Evolutionary conservation across 92 coral and sea anemone species (phyloP), one percentile per base, ranked within the genome.

Genomic region (Palythoa grandis): DNA sequence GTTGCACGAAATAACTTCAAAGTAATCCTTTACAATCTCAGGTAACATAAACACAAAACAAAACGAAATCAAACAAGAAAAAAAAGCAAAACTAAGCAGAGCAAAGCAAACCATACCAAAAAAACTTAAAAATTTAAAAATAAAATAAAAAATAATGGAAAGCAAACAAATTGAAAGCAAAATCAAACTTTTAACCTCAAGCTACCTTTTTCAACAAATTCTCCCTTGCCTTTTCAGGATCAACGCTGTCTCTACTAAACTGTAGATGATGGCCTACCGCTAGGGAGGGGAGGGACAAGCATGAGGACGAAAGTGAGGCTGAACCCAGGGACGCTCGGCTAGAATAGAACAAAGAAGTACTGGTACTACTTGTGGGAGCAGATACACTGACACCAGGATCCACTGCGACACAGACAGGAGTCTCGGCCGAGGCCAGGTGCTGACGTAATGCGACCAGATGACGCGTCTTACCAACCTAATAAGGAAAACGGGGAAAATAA

Each of bases 391-490:
- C 89, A 50, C 88, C 84, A 56, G 91, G 90, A 37, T 84, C 86
- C 35, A 90, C 85, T 7, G 79, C 73, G 23, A 91, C 90, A 15
- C 35, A 71, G 73, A 82, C 90, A 13, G 94, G 83, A 22, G 91
- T 88, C 79, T 92, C 93, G 7, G 94, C 91, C 68, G 92, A 87
- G 63, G 89, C 89, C 54, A 97, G 91, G 70, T 88, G 88, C 67
- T 95, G 92, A 15, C 95, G 97, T 37, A 97, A 88, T 11, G 79
- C 72, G 63, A 97, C 88, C 74, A 97, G 89, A 54, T 97, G 99
- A 37, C 99, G 96, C 38, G 98, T 94, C 86, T 95, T 97, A 69
- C 92, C 93, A 29, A 97, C 99, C 99, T 97, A 70, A 35, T 23
- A 70, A 40, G 24, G 71, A 38, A 56, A 43, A 61, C n/a, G 11